A percentile compares a stretch with the other conserved stretches of the same genome.
phyloP scores from a whole-genome alignment of 92 coral and sea anemone species.

The Phenganax subtilis region DNA sequence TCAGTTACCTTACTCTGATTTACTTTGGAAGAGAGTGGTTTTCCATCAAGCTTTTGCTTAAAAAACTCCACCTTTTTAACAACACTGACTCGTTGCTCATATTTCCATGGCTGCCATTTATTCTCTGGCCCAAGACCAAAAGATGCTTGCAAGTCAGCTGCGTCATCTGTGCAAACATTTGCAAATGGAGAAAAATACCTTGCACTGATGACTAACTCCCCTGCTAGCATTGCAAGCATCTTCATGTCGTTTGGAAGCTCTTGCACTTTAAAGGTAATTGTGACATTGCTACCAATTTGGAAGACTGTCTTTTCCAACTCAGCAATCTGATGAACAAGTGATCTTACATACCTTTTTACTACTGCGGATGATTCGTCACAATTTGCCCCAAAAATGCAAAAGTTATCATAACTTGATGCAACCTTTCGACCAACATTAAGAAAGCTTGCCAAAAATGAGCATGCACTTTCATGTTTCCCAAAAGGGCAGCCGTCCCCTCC shows the following conservation, averaged over 20 bases:
- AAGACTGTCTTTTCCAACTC: constrained; percentile 40
- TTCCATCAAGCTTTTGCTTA: constrained; percentile 31
- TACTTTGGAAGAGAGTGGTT: background rate
- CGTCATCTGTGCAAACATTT: constrained; percentile 36
- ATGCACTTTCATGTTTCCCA: background rate
- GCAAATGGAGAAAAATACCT: constrained; percentile 42
- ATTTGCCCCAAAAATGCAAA: background rate
- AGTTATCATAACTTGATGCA: constrained; percentile 34
- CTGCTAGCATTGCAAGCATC: constrained; percentile 11
- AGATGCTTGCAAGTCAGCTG: constrained; percentile 35
- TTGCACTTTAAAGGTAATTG: constrained; percentile 29
- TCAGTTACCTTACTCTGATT: constrained; percentile 29
- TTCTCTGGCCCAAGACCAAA: constrained; percentile 24
- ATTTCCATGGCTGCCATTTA: constrained; percentile 49
- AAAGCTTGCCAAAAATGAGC: constrained; percentile 1
- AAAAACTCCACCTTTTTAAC: constrained; percentile 49
- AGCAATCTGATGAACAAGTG: constrained; percentile 39
- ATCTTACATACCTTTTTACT: background rate
- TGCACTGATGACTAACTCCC: constrained; percentile 32
- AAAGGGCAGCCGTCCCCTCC: constrained; percentile 7
- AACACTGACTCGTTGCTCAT: constrained; percentile 45
- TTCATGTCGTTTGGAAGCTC: constrained; percentile 16
- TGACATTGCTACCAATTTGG: constrained; percentile 36
- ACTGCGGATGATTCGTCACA: background rate
- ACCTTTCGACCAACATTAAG: background rate